phyloP scores from a whole-genome alignment of 2,113 vertebrate species.

The Daubentonia madagascariensis region DNA sequence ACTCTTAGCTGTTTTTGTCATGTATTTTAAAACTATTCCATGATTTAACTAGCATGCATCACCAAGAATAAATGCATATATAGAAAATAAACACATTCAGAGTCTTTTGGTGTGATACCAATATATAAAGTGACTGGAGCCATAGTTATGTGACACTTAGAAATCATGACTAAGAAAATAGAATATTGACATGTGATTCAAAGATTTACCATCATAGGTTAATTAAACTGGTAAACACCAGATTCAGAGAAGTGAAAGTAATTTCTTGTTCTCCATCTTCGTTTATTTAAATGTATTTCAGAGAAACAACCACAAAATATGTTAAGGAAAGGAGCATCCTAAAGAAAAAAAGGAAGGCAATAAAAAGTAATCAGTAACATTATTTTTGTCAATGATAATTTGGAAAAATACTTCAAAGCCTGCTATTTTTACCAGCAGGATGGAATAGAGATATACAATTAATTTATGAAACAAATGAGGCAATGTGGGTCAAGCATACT shows the following conservation, averaged over 20 bases:
- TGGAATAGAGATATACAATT: neutral
- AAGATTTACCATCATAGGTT: neutral
- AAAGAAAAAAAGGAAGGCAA: neutral
- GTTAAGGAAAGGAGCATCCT: neutral
- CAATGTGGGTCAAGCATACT: neutral
- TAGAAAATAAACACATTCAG: fast-evolving
- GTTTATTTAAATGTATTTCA: neutral
- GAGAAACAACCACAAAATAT: neutral
- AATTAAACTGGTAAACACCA: neutral
- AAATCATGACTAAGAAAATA: neutral
- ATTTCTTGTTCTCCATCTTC: neutral
- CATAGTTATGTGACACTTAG: fast-evolving
- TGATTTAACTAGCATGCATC: neutral
- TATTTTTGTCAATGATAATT: neutral
- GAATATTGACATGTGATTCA: neutral
- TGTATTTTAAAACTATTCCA: neutral
- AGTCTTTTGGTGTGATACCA: neutral
- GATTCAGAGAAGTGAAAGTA: neutral
- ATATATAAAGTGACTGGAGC: neutral
- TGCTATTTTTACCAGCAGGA: neutral
- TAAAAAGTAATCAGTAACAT: neutral
- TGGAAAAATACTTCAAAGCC: neutral
- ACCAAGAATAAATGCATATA: neutral
- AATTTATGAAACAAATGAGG: neutral
- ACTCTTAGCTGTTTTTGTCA: neutral